phyloP scores from a whole-genome alignment of 2,113 vertebrate genomes.

The Psammodynastes pulverulentus region DNA sequence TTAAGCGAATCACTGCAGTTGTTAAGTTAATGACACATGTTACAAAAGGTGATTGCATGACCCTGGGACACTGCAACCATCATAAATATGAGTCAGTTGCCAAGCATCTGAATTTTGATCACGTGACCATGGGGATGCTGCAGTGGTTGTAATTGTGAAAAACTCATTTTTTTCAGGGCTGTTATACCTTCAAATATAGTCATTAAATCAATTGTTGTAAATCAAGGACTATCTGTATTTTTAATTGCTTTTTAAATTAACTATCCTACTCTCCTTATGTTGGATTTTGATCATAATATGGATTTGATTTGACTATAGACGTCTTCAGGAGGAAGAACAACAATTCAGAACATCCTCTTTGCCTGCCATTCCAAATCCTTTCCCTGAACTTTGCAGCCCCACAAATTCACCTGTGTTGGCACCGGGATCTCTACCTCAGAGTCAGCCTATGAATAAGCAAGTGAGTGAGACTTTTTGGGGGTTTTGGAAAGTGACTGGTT shows the following conservation, averaged over 20 bases:
- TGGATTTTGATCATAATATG: background rate
- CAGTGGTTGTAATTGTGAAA: too few relatives aligned
- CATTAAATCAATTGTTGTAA: background rate
- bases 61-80: too few relatives aligned
- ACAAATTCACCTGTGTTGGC: conserved; percentile 82
- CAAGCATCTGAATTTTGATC: too few relatives aligned
- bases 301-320: conserved; percentile 65
- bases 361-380: conserved; percentile 96
- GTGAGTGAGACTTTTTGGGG: conserved; percentile 70
- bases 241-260: background rate
- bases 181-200: too few relatives aligned
- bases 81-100: too few relatives aligned
- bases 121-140: too few relatives aligned
- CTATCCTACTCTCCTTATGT: background rate
- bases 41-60: too few relatives aligned
- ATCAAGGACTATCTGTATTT: background rate
- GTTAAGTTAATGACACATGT: background rate
- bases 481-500: background rate
- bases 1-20: background rate
- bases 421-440: conserved; percentile 85
- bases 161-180: too few relatives aligned
- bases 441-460: conserved; percentile 78
- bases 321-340: conserved; percentile 88
- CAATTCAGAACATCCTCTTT: conserved; percentile 90
- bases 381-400: conserved; percentile 89